A percentile compares a stretch with the other conserved stretches of the same genome.
phyloP scores from a whole-genome alignment of 2,797 vertebrate species.

The Carapus acus region DNA sequence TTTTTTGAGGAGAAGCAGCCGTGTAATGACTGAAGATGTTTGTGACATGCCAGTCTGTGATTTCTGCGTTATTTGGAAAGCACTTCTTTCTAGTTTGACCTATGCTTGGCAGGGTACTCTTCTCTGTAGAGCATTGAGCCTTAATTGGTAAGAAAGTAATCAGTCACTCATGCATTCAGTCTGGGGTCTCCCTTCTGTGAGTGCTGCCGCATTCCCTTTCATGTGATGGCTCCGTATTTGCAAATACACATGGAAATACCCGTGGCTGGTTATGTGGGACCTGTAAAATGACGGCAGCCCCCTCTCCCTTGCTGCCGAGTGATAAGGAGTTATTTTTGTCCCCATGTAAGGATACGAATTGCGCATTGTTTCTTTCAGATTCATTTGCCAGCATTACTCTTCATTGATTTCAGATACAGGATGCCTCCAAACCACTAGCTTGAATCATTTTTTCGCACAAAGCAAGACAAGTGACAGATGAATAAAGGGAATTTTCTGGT shows the following conservation, averaged over 20 bases:
- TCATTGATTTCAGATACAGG: constrained; percentile 41
- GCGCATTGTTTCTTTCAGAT: constrained; percentile 33
- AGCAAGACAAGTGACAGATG: constrained; percentile 48
- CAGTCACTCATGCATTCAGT: constrained; percentile 63
- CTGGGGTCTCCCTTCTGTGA: constrained; percentile 55
- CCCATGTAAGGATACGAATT: constrained; percentile 55
- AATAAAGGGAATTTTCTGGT: constrained; percentile 50
- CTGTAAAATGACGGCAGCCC: constrained; percentile 49
- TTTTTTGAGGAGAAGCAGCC: constrained; percentile 51
- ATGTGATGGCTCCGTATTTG: constrained; percentile 64
- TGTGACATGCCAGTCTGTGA: constrained; percentile 37
- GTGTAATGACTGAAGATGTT: constrained; percentile 44
- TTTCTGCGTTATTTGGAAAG: constrained; percentile 54
- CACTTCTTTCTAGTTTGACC: constrained; percentile 48
- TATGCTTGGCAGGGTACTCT: constrained; percentile 40
- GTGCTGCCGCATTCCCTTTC: constrained; percentile 57
- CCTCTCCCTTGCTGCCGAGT: constrained; percentile 51
- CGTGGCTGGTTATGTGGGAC: constrained; percentile 41
- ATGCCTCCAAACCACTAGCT: constrained; percentile 36
- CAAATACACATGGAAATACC: constrained; percentile 57
- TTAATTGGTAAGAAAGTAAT: constrained; percentile 61
- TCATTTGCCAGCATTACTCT: constrained; percentile 39
- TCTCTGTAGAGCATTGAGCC: constrained; percentile 49
- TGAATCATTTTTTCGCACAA: constrained; percentile 31
- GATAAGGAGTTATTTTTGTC: constrained; percentile 65